phyloP scores from a whole-genome alignment of 2,113 vertebrate genomes.

The Peromyscus californicus region DNA sequence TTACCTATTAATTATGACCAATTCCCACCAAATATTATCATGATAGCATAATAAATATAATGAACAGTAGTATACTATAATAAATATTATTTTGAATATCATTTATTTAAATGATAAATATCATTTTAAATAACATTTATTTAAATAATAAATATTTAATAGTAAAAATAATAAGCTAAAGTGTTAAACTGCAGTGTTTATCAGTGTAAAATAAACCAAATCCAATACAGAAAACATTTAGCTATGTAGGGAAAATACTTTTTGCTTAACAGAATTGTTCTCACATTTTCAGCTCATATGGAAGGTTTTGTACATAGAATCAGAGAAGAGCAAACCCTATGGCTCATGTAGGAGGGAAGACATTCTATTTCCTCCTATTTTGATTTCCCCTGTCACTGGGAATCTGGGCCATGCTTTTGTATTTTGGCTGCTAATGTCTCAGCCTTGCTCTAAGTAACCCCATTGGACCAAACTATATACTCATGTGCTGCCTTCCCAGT shows the following conservation, averaged over 20 bases:
- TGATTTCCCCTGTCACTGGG: not conserved
- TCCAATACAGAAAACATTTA: not conserved
- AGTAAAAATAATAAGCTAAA: not conserved
- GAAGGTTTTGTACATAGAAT: not conserved
- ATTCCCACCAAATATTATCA: not conserved
- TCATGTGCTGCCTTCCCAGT: not conserved
- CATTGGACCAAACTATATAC: accelerated
- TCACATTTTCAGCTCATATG: not conserved
- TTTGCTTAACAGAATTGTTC: not conserved
- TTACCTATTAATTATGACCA: not conserved
- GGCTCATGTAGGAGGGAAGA: not conserved
- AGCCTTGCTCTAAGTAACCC: accelerated
- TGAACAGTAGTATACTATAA: not conserved
- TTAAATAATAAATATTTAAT: not conserved
- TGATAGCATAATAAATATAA: not conserved
- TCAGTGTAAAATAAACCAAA: not conserved
- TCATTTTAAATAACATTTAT: not conserved
- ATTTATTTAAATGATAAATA: not conserved
- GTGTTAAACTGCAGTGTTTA: not conserved
- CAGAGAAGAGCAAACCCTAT: not conserved
- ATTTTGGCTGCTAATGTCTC: not conserved
- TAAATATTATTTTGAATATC: not conserved
- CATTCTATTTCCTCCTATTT: not conserved
- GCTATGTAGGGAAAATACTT: not conserved
- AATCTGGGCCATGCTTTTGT: not conserved